A percentile compares a stretch with the other conserved stretches of the same genome.
Evolutionary conservation across 2,888 invertebrate species (phyloP).

Genomic region (Mimachlamys varia): DNA sequence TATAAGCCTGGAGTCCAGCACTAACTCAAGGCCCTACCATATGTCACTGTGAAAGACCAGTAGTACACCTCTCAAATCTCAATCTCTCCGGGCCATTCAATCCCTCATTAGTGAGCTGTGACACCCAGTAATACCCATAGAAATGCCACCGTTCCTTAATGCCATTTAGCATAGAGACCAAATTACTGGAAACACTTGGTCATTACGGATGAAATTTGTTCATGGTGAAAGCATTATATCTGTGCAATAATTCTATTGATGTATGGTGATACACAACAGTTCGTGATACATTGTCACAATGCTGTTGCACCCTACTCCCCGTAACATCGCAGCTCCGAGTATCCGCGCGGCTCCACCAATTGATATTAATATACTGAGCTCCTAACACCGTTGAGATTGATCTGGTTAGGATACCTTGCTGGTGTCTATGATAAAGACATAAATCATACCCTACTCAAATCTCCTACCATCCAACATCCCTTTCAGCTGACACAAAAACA

Average conservation of each 20-base stretch:
- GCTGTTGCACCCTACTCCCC: not conserved
- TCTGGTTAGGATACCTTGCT: not conserved
- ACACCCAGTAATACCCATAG: not conserved
- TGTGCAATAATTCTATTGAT: not conserved
- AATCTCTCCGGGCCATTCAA: not conserved
- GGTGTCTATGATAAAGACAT: not conserved
- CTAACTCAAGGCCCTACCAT: not conserved
- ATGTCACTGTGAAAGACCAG: not conserved
- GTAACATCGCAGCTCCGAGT: not conserved
- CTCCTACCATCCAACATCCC: not conserved
- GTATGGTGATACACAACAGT: not conserved
- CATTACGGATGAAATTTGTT: not conserved
- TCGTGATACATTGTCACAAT: not conserved
- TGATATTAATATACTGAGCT: conserved; percentile 14
- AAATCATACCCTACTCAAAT: not conserved
- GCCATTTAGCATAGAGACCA: not conserved
- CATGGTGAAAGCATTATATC: not conserved
- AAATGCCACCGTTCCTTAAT: not conserved
- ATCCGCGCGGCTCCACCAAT: not conserved
- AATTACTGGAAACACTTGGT: conserved; percentile 10
- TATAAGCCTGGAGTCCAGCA: not conserved
- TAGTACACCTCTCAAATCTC: not conserved
- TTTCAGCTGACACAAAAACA: not conserved
- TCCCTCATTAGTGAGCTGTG: conserved; percentile 5
- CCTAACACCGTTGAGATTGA: not conserved